Conservation (phyloP, 2,888 invertebrate species). For the Macrophya annulata region DNA sequence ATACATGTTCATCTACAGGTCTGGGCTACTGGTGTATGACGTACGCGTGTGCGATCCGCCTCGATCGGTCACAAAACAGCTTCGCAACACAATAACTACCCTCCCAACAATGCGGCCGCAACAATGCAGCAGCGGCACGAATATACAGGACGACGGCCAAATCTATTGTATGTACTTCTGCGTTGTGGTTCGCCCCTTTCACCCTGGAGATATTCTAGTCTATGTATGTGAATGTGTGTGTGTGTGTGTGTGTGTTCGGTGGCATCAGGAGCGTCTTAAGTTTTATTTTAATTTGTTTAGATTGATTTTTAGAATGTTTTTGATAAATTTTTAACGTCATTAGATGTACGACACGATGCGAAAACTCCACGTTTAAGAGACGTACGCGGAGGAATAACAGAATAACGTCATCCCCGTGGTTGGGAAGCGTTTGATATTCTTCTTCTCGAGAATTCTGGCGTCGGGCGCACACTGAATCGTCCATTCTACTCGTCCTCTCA, state of each 20-base stretch:
- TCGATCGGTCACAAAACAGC: constrained; percentile 77
- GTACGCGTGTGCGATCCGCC: constrained; percentile 64
- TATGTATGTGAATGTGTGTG: background rate
- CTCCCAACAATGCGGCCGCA: constrained; percentile 71
- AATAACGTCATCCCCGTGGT: constrained; percentile 33
- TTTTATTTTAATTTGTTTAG: background rate
- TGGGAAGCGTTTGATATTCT: constrained; percentile 28
- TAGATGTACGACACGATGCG: background rate
- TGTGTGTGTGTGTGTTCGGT: background rate
- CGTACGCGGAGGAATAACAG: background rate
- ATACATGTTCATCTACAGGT: background rate
- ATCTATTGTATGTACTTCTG: constrained; percentile 76
- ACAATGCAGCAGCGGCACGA: constrained; percentile 74
- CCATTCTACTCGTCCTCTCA: constrained; percentile 74
- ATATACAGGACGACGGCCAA: constrained; percentile 72
- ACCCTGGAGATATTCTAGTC: constrained; percentile 53
- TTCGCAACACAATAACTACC: constrained; percentile 75
- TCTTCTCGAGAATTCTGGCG: constrained; percentile 41
- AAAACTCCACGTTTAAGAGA: background rate
- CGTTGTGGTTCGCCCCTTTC: constrained; percentile 72
- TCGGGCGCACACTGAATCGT: constrained; percentile 51
- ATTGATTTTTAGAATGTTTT: background rate
- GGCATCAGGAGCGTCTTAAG: background rate
- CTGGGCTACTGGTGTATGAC: background rate
- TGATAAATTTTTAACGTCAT: too few species aligned